These are phyloP conservation scores for Spialia ferax DNA, from an alignment of 2,888 invertebrate species.

Conservation along the genomic window DNA sequence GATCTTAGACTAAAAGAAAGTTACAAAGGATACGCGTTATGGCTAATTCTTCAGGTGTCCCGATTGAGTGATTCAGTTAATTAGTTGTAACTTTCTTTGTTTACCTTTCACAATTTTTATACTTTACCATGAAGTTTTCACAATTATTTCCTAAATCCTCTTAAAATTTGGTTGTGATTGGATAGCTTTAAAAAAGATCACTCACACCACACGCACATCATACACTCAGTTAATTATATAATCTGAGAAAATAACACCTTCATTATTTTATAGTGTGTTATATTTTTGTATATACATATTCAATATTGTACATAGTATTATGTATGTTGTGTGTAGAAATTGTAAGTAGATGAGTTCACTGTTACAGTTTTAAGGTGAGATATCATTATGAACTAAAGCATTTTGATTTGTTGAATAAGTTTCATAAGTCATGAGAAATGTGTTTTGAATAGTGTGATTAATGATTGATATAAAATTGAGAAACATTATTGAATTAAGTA, in stretches of 20 bases:
- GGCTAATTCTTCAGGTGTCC: no score
- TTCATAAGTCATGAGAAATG: conserved; percentile 14
- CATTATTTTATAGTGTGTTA: conserved; percentile 54
- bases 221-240: no score
- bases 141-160: no score
- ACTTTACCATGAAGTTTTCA: no score
- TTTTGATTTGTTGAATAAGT: conserved; percentile 13
- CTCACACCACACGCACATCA: no score
- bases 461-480: not conserved
- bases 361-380: conserved; percentile 68
- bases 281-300: conserved; percentile 80
- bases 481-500: conserved; percentile 10
- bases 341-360: conserved; percentile 74
- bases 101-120: no score
- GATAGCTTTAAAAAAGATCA: no score
- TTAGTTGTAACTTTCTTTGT: no score
- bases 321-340: conserved; percentile 80
- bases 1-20: no score
- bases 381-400: conserved; percentile 36
- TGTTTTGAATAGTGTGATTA: not conserved
- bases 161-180: no score
- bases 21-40: no score
- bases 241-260: conserved; percentile 2
- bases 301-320: conserved; percentile 77
- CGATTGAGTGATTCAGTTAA: no score